Base-by-base conservation (phyloP, 2,888 invertebrate species). In the Julus scanicus region DNA sequence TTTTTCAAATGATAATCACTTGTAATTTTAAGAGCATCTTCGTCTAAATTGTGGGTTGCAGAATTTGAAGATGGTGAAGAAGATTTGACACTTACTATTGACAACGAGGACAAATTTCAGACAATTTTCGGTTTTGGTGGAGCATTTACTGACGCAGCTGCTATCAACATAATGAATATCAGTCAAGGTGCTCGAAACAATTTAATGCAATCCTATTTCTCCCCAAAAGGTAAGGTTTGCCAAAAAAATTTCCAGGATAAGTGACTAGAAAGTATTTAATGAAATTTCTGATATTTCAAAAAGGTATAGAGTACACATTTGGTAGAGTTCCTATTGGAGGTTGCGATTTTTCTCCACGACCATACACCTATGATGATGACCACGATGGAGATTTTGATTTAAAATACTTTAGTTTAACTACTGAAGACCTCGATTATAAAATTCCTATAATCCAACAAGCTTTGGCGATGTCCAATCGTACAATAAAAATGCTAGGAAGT, bases 301-400 rank as follows among this genome's bases (percentile, higher is more conserved):
- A 83, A 89, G 98, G 98, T 11, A 93, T 96, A 88, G 95, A 95
- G 89, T 98, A 97, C 92, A 96, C 94, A 90, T 91, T 97, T 90
- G 95, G 95, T 84, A 94, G 98, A 83, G 94, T 97, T 6, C 96
- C 98, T 0, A 96, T 98, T 89, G 98, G 95, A 1, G 97, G 97
- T 11, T 94, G 95, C 88, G 98, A 98, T 92, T 98, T 97, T 92
- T 98, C 98, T 0, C 94, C 95, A 0, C 94, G 94, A 86, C 93
- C 94, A 0, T 98, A n/a, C n/a, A n/a, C n/a, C n/a, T n/a, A n/a
- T n/a, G n/a, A n/a, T n/a, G n/a, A n/a, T n/a, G n/a, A n/a, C 98
- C 93, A 95, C 4, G 92, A 92, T 0, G 88, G 86, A 1, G 93
- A 93, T 89, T 92, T 93, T 86, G 90, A 91, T 17, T 93, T 98